Conservation (phyloP, 1,140 invertebrate genomes). For the Rhysida immarginata region DNA sequence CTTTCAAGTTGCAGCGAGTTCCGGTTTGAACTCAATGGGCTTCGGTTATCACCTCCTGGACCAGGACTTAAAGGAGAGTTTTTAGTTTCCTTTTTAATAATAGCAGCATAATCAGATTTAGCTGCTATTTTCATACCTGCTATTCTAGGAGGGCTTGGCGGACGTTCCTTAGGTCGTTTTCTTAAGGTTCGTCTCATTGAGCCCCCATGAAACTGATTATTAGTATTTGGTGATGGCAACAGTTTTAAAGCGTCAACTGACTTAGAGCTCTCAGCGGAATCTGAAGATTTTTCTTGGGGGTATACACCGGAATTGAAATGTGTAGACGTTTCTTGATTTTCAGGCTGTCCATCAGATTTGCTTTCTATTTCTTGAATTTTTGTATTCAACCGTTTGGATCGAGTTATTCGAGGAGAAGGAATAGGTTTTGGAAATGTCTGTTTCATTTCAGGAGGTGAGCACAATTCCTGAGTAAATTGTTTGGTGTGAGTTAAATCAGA, state of each 20-base stretch:
- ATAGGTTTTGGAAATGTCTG: neutral
- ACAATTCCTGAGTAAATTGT: neutral
- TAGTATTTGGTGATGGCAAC: slow-evolving; percentile 11
- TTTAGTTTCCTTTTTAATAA: neutral
- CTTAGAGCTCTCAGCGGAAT: slow-evolving; percentile 38
- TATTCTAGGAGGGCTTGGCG: slow-evolving; percentile 19
- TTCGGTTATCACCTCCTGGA: neutral
- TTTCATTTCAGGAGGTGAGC: slow-evolving; percentile 5
- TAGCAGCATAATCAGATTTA: neutral
- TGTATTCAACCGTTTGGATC: neutral
- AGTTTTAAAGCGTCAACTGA: slow-evolving; percentile 36
- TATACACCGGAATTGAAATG: neutral
- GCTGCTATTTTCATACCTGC: neutral
- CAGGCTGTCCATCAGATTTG: neutral
- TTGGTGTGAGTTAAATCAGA: slow-evolving; percentile 27
- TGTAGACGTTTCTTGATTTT: neutral
- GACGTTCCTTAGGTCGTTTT: slow-evolving; percentile 14
- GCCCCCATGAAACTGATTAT: neutral
- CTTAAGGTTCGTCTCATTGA: slow-evolving; percentile 8
- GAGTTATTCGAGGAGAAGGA: neutral
- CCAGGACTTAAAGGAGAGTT: neutral
- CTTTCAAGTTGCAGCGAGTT: neutral
- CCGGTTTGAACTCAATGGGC: too few species aligned
- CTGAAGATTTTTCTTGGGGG: slow-evolving; percentile 28
- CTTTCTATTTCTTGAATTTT: too few species aligned